phyloP scores from a whole-genome alignment of 2,113 vertebrate species.

The Mugil cephalus region DNA sequence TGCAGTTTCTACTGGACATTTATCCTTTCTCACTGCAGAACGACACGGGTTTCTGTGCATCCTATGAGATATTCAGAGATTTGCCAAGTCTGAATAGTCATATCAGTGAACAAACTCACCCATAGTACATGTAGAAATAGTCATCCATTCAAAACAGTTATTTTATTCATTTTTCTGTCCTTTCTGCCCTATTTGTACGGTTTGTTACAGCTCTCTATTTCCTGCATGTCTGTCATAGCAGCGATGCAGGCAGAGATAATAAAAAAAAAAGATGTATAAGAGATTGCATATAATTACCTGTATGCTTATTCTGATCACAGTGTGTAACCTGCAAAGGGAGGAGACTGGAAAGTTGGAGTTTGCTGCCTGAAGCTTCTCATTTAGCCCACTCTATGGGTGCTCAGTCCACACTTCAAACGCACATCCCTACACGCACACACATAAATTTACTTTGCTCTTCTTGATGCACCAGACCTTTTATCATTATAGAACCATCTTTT shows the following conservation, averaged over 20 bases:
- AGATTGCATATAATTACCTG: constrained; percentile 56
- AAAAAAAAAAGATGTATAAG: constrained; percentile 36
- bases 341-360: constrained; percentile 38
- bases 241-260: constrained; percentile 19
- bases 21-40: not conserved
- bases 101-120: not conserved
- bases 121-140: constrained; percentile 6
- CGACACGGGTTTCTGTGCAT: not conserved
- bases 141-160: constrained; percentile 16
- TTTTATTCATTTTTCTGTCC: not conserved
- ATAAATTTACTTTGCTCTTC: not conserved
- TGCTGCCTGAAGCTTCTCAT: constrained; percentile 40
- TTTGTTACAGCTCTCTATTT: constrained; percentile 16
- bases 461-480: constrained; percentile 16
- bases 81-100: not conserved
- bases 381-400: constrained; percentile 20
- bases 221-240: constrained; percentile 24
- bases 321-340: constrained; percentile 33
- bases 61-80: not conserved
- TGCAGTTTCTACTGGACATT: not conserved
- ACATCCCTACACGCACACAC: not conserved
- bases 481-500: constrained; percentile 51
- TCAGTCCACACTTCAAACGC: not conserved
- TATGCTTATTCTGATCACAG: constrained; percentile 43
- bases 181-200: not conserved